These are phyloP conservation scores for Eupithecia vulgata DNA, from an alignment of 2,888 invertebrate species.

Conservation along the genomic window DNA sequence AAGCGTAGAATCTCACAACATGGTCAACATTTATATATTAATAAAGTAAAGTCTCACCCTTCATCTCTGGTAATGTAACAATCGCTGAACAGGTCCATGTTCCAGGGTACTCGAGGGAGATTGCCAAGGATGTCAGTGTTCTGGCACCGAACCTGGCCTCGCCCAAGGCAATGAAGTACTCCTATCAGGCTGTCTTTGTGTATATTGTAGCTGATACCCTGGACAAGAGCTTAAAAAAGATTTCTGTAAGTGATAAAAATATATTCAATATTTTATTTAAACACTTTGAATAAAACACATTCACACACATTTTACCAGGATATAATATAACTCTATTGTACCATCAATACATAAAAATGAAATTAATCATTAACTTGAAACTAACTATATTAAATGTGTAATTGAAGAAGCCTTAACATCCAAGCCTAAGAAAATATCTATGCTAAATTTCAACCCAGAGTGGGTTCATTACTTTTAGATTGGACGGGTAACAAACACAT, in stretches of 20 bases:
- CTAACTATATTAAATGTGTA: too few species aligned
- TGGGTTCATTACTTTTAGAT: too few species aligned
- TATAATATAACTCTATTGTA: too few species aligned
- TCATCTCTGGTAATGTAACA: slow-evolving; percentile 14
- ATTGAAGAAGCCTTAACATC: too few species aligned
- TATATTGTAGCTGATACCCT: background rate
- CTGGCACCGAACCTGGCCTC: background rate
- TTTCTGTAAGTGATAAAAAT: slow-evolving; percentile 3
- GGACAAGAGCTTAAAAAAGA: slow-evolving; percentile 4
- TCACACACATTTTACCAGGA: background rate
- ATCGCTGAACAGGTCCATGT: slow-evolving; percentile 15
- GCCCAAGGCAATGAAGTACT: background rate
- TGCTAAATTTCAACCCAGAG: too few species aligned
- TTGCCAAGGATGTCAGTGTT: background rate
- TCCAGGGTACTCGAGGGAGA: slow-evolving; percentile 8
- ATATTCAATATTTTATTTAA: background rate
- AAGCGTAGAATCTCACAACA: background rate
- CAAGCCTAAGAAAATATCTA: too few species aligned
- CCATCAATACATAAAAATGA: too few species aligned
- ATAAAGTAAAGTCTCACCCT: slow-evolving; percentile 4
- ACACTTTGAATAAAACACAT: too few species aligned
- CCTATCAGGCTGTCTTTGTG: background rate
- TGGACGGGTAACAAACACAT: too few species aligned
- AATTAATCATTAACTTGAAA: too few species aligned
- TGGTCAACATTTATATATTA: background rate